Conservation (phyloP, 2,888 invertebrate genomes). For the Acrocera orbiculus region DNA sequence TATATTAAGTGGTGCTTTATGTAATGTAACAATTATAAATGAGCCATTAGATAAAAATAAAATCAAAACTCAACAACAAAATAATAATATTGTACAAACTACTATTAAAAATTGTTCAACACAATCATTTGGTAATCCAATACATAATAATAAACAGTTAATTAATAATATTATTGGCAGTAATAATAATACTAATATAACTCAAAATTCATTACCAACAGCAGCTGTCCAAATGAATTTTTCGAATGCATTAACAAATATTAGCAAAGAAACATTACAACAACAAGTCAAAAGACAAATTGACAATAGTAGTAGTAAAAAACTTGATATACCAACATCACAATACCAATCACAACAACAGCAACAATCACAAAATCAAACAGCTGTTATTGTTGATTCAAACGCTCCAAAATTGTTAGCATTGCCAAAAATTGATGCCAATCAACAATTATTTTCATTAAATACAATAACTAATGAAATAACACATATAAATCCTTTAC, state of each 20-base stretch:
- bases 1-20: conserved; percentile 28
- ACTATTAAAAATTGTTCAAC: not conserved
- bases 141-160: too few species aligned
- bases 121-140: too few species aligned
- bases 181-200: too few species aligned
- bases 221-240: too few species aligned
- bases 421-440: conserved; percentile 28
- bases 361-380: conserved; percentile 12
- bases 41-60: conserved; percentile 14
- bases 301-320: too few species aligned
- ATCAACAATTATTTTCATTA: conserved; percentile 29
- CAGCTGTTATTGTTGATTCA: conserved; percentile 13
- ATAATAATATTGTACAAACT: not conserved
- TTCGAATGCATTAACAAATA: too few species aligned
- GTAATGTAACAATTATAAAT: conserved; percentile 30
- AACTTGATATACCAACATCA: too few species aligned
- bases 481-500: conserved; percentile 29
- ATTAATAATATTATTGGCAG: too few species aligned
- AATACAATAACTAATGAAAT: conserved; percentile 31
- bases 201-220: too few species aligned
- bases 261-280: conserved; percentile 6
- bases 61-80: too few species aligned
- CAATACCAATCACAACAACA: conserved; percentile 6
- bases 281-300: too few species aligned
- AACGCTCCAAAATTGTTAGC: conserved; percentile 25